phyloP scores from a whole-genome alignment of 2,888 invertebrate species.

The Dinocampus coccinellae region DNA sequence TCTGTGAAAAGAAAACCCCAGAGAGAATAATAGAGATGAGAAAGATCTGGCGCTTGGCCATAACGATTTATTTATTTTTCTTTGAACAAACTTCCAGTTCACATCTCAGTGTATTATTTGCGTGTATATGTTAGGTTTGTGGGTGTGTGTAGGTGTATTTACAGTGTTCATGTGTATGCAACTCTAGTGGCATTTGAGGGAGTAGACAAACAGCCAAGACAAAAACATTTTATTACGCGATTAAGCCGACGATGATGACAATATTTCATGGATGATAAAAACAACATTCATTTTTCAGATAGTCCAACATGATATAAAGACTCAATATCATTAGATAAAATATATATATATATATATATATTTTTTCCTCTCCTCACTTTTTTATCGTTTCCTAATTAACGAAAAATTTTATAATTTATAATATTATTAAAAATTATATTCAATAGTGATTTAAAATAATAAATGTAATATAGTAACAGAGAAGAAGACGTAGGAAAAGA shows the following conservation, averaged over 20 bases:
- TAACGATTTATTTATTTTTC: constrained; percentile 35
- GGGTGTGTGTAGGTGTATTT: not conserved
- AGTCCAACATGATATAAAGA: not conserved
- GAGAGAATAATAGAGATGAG: constrained; percentile 11
- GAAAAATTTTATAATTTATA: too few relatives aligned
- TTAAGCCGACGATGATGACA: constrained; percentile 61
- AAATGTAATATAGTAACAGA: not conserved
- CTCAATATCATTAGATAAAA: not conserved
- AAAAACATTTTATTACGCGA: constrained; percentile 66
- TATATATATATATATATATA: too few relatives aligned
- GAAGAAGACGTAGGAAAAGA: not conserved
- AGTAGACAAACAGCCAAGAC: constrained; percentile 60
- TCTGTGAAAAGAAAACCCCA: not conserved
- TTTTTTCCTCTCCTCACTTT: too few relatives aligned
- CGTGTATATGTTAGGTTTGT: too few relatives aligned
- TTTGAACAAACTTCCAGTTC: constrained; percentile 18
- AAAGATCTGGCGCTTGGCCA: constrained; percentile 36
- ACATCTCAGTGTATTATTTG: not conserved
- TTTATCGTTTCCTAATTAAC: too few relatives aligned
- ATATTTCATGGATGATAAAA: constrained; percentile 60
- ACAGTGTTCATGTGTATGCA: constrained; percentile 26
- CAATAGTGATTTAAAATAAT: not conserved
- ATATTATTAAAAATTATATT: too few relatives aligned
- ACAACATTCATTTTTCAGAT: constrained; percentile 18
- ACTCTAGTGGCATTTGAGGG: constrained; percentile 34